phyloP scores from a whole-genome alignment of 1,140 invertebrate genomes.

The Scaptomyza hsui region DNA sequence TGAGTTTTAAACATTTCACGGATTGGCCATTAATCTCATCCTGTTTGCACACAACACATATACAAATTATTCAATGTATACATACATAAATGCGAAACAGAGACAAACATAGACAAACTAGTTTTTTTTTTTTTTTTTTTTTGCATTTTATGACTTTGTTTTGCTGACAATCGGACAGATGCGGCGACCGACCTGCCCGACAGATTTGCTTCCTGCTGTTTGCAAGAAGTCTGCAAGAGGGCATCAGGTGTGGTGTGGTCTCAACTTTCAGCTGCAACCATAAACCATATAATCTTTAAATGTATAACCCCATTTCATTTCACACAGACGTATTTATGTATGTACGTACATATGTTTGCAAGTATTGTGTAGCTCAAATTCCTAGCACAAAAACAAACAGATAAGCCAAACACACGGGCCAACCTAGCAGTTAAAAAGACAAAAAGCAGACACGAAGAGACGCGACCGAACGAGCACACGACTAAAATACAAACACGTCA shows the following conservation, averaged over 20 bases:
- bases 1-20: constrained; percentile 25
- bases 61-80: constrained; percentile 7
- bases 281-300: neutral
- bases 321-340: neutral
- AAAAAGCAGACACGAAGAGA: constrained; percentile 51
- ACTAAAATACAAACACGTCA: constrained; percentile 40
- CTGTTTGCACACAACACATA: constrained; percentile 20
- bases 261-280: neutral
- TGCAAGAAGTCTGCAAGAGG: constrained; percentile 7
- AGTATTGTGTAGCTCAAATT: constrained; percentile 50
- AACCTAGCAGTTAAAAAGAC: constrained; percentile 40
- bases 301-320: constrained; percentile 16
- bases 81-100: constrained; percentile 16
- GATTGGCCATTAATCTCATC: constrained; percentile 40
- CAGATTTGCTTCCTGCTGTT: constrained; percentile 36
- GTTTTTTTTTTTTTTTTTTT: constrained; percentile 15
- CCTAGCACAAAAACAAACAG: constrained; percentile 64
- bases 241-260: constrained; percentile 30
- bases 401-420: constrained; percentile 51
- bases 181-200: constrained; percentile 18
- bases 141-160: constrained; percentile 42
- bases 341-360: constrained; percentile 11
- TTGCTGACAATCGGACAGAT: constrained; percentile 36
- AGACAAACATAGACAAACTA: constrained; percentile 40
- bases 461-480: constrained; percentile 48